Base-by-base conservation (phyloP, 2,888 invertebrate species). In the Eristalis pertinax region DNA sequence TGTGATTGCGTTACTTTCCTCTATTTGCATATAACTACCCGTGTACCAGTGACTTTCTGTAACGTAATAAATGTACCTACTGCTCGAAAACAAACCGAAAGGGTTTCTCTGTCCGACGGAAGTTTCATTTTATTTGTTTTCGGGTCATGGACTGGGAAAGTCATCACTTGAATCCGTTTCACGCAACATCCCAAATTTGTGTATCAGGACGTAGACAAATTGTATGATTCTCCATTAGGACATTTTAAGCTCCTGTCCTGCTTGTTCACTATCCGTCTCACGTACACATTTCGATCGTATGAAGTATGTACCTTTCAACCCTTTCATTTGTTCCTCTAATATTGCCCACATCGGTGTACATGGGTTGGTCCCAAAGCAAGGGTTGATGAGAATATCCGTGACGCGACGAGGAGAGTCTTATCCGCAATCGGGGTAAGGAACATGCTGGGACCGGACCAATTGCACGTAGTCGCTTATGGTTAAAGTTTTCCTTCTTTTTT, bases 231-330 rank as follows among this genome's bases (percentile, higher is more conserved):
- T 26, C 13, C n/a, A 38, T 68, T 60, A 8, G 50, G 50, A 50
- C 50, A 1, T 50, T 50, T n/a, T 50, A 19, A 35, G 62, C 19
- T 8, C 19, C n/a, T n/a, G 50, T 43, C 22, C 43, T 32, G 13
- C 29, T 24, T 65, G n/a, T 41, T 7, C 29, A 19, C 29, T 0
- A 15, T 19, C 41, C 1, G 26, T 26, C 2, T 7, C 24, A 35
- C 38, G 58, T 60, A 38, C 24, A 8, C 63, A 13, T 5, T 8
- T 43, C 10, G 35, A 63, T 65, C 38, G 2, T 26, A 19, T 38
- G 69, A 68, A 68, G 60, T 11, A 60, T 41, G 29, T 29, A 60
- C 32, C 24, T 69, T 68, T 69, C 76, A 60, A 62, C 76, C 76
- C 68, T 50, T 50, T 8, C 29, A 50, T 19, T 50, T 19, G 50